Conservation (phyloP, 2,888 invertebrate species). For the Ypsolopha sequella region DNA sequence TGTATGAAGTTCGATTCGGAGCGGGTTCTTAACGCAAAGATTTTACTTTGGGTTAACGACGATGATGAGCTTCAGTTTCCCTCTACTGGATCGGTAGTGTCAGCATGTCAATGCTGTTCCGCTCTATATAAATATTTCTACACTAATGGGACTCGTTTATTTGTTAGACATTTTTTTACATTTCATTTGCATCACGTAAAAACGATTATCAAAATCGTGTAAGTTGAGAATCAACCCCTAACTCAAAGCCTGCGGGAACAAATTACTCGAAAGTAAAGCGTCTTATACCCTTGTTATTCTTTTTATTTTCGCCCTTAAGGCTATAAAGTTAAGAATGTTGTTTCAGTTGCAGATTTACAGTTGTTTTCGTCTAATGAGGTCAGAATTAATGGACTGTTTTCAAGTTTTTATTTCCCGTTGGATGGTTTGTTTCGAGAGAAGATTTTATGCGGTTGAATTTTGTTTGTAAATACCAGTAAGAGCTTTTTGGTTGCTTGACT, state of each 20-base stretch:
- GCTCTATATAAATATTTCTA: too few species aligned
- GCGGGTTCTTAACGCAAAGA: too few species aligned
- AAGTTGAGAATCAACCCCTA: not conserved
- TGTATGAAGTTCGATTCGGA: too few species aligned
- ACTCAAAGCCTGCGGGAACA: not conserved
- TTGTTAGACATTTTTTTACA: too few species aligned
- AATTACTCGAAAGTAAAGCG: not conserved
- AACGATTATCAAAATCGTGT: not conserved
- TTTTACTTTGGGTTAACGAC: too few species aligned
- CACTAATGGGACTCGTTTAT: too few species aligned
- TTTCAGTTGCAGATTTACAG: not conserved
- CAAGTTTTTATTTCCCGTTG: slow-evolving; percentile 32
- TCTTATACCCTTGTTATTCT: not conserved
- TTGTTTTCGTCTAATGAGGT: slow-evolving; percentile 24
- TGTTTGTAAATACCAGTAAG: not conserved
- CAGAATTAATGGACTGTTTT: slow-evolving; percentile 38
- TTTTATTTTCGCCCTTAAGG: not conserved
- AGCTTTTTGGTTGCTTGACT: too few species aligned
- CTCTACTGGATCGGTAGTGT: too few species aligned
- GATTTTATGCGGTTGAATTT: slow-evolving; percentile 1
- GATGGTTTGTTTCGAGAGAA: slow-evolving; percentile 4
- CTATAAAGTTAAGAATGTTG: not conserved
- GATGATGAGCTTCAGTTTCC: too few species aligned
- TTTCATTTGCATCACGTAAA: too few species aligned
- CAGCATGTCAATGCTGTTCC: too few species aligned